Percentiles rank a stretch among this genome's conserved stretches.
phyloP scores from a whole-genome alignment of 1,140 invertebrate genomes.

The Micrasema longulum region DNA sequence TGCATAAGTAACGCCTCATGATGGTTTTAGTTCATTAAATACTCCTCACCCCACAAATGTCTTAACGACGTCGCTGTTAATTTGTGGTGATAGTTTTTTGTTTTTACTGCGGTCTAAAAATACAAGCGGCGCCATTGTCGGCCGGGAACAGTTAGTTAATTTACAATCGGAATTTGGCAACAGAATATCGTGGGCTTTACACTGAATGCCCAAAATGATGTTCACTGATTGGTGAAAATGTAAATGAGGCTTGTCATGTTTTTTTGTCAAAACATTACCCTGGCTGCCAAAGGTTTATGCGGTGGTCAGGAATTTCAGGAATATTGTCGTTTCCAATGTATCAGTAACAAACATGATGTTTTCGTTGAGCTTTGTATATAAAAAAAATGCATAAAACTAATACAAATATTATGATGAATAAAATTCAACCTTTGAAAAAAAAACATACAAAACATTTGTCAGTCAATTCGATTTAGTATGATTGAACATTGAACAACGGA shows the following conservation, averaged over 20 bases:
- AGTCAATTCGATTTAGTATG: no score
- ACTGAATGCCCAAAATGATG: constrained; percentile 20
- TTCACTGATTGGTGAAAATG: constrained; percentile 25
- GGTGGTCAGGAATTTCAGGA: constrained; percentile 7
- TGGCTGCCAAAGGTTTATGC: constrained; percentile 7
- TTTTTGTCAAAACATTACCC: constrained; percentile 36
- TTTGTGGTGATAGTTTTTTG: constrained; percentile 43
- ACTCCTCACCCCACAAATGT: constrained; percentile 48
- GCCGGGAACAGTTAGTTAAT: constrained; percentile 1
- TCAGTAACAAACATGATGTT: no score
- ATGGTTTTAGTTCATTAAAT: constrained; percentile 38
- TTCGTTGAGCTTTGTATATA: no score
- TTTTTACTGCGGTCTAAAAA: constrained; percentile 40
- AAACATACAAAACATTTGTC: no score
- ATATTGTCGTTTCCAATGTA: not conserved
- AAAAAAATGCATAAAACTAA: no score
- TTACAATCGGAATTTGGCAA: constrained; percentile 26
- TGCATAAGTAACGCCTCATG: constrained; percentile 32
- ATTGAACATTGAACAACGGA: no score
- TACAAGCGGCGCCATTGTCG: constrained; percentile 43
- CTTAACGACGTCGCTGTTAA: constrained; percentile 32
- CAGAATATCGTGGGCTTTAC: not conserved
- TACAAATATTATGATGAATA: no score
- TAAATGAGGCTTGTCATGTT: constrained; percentile 32
- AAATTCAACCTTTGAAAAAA: no score